A percentile compares a stretch with the other conserved stretches of the same genome.
These are phyloP conservation scores for Papilio xuthus DNA, from an alignment of 1,140 invertebrate species.

Conservation along the genomic window DNA sequence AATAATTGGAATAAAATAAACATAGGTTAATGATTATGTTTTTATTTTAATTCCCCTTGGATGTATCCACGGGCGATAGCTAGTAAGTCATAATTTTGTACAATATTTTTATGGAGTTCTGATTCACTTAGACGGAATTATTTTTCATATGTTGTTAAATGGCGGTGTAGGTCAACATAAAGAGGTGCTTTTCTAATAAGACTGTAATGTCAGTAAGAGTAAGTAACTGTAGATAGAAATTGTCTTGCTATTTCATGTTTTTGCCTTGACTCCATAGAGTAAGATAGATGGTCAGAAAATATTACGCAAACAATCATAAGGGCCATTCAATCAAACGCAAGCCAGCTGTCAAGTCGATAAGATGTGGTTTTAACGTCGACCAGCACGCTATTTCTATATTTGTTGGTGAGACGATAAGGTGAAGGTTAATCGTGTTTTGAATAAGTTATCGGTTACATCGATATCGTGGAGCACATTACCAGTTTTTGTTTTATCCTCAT, in stretches of 20 bases:
- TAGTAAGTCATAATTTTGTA: no score
- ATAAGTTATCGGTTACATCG: slow-evolving; percentile 36
- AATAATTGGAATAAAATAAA: no score
- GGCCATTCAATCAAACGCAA: slow-evolving; percentile 27
- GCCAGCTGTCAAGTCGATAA: slow-evolving; percentile 50
- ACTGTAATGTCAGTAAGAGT: neutral
- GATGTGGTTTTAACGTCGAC: slow-evolving; percentile 32
- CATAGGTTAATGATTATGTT: no score
- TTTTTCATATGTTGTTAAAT: no score
- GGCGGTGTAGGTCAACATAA: no score
- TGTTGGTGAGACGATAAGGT: slow-evolving; percentile 57
- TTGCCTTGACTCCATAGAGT: neutral
- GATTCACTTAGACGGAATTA: no score
- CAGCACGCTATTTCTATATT: slow-evolving; percentile 54
- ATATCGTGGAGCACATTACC: slow-evolving; percentile 16
- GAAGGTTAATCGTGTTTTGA: slow-evolving; percentile 61
- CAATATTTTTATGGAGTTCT: no score
- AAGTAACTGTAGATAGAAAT: neutral
- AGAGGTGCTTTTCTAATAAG: neutral
- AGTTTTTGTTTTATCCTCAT: slow-evolving; percentile 30
- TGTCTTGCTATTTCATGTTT: neutral
- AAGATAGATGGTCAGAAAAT: neutral
- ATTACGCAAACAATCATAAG: slow-evolving; percentile 1
- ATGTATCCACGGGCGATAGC: no score
- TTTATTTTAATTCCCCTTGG: no score